These are phyloP conservation scores for Penelope pileata DNA, from an alignment of 2,113 vertebrate species.

Conservation along the genomic window DNA sequence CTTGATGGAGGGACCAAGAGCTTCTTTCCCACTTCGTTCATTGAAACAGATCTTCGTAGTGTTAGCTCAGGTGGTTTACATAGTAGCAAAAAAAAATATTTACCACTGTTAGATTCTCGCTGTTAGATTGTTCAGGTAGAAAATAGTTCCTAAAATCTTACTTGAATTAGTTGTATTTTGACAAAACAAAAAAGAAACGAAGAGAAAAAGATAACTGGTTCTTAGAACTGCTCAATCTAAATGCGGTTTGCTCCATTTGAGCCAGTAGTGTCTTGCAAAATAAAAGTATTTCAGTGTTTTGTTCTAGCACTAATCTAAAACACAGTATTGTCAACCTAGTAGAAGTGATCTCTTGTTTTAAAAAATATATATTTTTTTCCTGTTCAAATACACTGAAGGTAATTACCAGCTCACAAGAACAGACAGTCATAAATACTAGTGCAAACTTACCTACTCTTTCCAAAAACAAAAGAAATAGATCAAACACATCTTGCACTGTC, in stretches of 20 bases:
- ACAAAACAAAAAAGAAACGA: background rate
- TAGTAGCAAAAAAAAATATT: background rate
- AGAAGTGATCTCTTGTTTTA: background rate
- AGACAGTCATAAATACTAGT: background rate
- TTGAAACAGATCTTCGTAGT: background rate
- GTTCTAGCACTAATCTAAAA: background rate
- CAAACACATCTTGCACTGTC: background rate
- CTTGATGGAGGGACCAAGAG: background rate
- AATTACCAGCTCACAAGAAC: background rate
- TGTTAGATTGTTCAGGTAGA: background rate
- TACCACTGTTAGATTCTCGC: background rate
- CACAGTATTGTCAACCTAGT: background rate
- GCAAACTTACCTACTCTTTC: background rate
- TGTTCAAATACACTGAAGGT: background rate
- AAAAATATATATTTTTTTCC: background rate
- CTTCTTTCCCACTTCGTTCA: background rate
- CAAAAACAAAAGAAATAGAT: background rate
- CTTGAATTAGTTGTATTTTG: background rate
- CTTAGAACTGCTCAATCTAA: background rate
- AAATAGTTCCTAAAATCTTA: background rate
- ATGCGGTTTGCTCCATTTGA: background rate
- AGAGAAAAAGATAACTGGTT: background rate
- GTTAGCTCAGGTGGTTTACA: background rate
- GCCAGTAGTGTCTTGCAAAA: background rate
- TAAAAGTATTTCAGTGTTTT: background rate